phyloP scores from a whole-genome alignment of 2,888 invertebrate species.

The Pilophorus perplexus region DNA sequence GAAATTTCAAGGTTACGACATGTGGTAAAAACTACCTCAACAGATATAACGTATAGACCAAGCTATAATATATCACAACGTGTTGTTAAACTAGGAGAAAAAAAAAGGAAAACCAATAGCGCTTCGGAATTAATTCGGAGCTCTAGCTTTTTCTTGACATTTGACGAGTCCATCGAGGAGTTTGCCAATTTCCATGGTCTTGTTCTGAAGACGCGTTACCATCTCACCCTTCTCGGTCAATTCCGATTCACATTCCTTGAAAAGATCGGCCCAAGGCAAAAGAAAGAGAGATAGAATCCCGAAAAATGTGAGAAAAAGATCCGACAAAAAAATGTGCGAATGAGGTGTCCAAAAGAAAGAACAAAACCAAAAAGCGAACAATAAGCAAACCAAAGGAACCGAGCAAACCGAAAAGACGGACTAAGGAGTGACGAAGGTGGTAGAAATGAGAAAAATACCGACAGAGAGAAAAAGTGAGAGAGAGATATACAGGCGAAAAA shows the following conservation, averaged over 20 bases:
- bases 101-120: no score
- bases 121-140: slow-evolving; percentile 26
- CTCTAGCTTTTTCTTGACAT: slow-evolving; percentile 54
- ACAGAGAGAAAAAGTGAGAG: no score
- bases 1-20: no score
- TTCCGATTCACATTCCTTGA: slow-evolving; percentile 89
- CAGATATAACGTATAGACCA: no score
- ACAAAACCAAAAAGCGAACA: background rate
- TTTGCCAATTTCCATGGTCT: slow-evolving; percentile 93
- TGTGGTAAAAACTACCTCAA: no score
- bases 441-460: no score
- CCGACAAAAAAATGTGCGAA: background rate
- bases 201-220: slow-evolving; percentile 90
- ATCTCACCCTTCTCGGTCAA: slow-evolving; percentile 94
- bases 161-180: slow-evolving; percentile 87
- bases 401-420: no score
- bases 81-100: no score
- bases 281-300: slow-evolving; percentile 5
- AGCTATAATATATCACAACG: no score
- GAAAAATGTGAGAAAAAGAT: background rate
- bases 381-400: no score
- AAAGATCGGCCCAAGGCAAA: slow-evolving; percentile 11
- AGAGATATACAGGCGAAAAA: no score
- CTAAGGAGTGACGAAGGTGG: no score
- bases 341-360: background rate